Percentiles rank a stretch among this genome's conserved stretches.
phyloP scores from a whole-genome alignment of 37 sponge, comb jelly and placozoan species.

The Axinella damicornis region DNA sequence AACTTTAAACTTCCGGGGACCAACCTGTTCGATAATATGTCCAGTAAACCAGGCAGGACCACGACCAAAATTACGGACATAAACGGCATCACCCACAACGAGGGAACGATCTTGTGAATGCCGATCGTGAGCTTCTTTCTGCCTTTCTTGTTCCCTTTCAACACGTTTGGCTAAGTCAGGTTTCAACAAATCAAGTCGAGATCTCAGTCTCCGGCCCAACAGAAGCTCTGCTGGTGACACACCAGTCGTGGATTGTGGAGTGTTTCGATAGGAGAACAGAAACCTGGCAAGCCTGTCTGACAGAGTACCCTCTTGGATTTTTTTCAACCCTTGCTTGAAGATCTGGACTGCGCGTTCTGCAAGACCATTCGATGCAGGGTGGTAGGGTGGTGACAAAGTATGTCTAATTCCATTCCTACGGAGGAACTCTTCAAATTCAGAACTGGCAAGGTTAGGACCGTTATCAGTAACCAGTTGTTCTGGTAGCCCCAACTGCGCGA shows the following conservation, averaged over 20 bases:
- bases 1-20: too few species aligned
- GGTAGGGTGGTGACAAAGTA: not conserved
- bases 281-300: slow-evolving; percentile 10
- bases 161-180: not conserved
- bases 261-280: slow-evolving; percentile 22
- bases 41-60: too few species aligned
- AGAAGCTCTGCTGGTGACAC: slow-evolving; percentile 15
- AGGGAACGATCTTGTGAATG: too few species aligned
- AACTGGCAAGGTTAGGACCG: not conserved
- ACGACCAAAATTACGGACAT: too few species aligned
- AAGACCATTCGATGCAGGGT: slow-evolving; percentile 18
- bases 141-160: not conserved
- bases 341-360: slow-evolving; percentile 8
- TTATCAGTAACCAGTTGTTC: not conserved
- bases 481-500: not conserved
- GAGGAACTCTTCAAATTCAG: not conserved
- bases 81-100: too few species aligned
- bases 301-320: not conserved
- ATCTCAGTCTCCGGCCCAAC: slow-evolving; percentile 18
- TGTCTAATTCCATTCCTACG: not conserved
- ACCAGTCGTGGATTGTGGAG: slow-evolving; percentile 14
- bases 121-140: too few species aligned
- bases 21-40: too few species aligned
- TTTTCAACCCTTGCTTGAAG: not conserved
- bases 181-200: slow-evolving; percentile 5